These are phyloP conservation scores for Colletes collaris DNA, from an alignment of 2,888 invertebrate species.

Conservation along the genomic window DNA sequence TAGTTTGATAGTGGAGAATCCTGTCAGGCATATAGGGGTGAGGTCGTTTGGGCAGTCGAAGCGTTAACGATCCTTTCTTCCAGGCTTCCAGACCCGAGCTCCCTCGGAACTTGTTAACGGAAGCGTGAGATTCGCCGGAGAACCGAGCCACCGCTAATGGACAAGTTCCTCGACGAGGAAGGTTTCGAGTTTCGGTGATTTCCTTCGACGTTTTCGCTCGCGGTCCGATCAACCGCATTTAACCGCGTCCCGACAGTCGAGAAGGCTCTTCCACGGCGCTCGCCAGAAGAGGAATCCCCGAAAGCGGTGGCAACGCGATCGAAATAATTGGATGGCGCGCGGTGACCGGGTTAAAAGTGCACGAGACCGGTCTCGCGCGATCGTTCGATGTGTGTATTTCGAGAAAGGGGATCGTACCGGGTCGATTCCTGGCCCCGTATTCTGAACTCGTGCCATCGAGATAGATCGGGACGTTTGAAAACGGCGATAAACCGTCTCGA, in stretches of 20 bases:
- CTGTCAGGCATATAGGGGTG: too few species aligned
- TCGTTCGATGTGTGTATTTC: too few species aligned
- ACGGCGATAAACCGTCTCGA: too few species aligned
- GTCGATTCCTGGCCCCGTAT: too few species aligned
- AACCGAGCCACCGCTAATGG: conserved; percentile 25
- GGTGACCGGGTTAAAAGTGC: conserved; percentile 31
- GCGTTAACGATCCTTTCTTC: neutral
- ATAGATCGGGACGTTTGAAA: too few species aligned
- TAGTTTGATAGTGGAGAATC: neutral
- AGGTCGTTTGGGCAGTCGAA: too few species aligned
- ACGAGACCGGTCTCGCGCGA: neutral
- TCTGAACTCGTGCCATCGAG: too few species aligned
- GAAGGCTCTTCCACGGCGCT: neutral
- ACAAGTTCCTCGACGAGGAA: conserved; percentile 9
- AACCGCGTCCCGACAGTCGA: neutral
- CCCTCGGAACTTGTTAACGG: conserved; percentile 6
- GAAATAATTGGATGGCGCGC: too few species aligned
- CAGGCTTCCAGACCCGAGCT: conserved; percentile 1
- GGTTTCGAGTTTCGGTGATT: conserved; percentile 2
- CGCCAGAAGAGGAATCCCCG: neutral
- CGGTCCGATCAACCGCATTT: neutral
- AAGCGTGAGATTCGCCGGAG: neutral
- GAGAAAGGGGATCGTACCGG: too few species aligned
- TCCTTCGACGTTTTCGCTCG: neutral
- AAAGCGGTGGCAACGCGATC: neutral